Percentiles rank a stretch among this genome's conserved stretches.
These are phyloP conservation scores for Rotaria sp. DNA, from an alignment of 2,888 invertebrate genomes.

Conservation along the genomic window DNA sequence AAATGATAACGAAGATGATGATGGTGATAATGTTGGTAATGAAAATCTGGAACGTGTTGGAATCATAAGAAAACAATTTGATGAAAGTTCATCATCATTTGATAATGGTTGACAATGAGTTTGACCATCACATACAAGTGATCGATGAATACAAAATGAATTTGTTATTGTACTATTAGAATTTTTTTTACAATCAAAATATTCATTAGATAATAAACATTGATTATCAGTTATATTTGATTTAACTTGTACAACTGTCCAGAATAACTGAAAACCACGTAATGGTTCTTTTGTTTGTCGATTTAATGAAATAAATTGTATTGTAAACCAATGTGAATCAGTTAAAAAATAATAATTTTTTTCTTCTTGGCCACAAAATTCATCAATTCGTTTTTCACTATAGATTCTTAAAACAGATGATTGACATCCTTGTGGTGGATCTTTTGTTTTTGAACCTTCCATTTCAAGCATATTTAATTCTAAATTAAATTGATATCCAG, in stretches of 20 bases:
- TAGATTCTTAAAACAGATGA: background rate
- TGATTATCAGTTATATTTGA: background rate
- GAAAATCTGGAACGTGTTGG: background rate
- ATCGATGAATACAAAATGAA: background rate
- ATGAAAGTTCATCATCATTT: slow-evolving; percentile 16
- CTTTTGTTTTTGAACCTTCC: slow-evolving; percentile 16
- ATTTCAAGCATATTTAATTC: background rate
- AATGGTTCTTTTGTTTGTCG: slow-evolving; percentile 2
- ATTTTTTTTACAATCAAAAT: slow-evolving; percentile 21
- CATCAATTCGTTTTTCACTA: background rate
- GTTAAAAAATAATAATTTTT: background rate
- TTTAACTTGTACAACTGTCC: background rate
- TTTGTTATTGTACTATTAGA: background rate
- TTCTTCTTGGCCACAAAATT: background rate
- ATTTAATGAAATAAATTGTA: slow-evolving; percentile 20
- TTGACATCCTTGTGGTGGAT: slow-evolving; percentile 24
- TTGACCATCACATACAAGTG: slow-evolving; percentile 5
- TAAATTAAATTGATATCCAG: background rate
- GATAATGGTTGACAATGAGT: background rate
- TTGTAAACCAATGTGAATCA: background rate
- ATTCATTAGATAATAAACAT: background rate
- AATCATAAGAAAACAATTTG: background rate
- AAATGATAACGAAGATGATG: background rate
- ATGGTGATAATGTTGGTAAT: background rate
- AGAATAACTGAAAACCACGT: background rate